Conservation (phyloP, 2,113 vertebrate species). For the Paratilapia polleni region DNA sequence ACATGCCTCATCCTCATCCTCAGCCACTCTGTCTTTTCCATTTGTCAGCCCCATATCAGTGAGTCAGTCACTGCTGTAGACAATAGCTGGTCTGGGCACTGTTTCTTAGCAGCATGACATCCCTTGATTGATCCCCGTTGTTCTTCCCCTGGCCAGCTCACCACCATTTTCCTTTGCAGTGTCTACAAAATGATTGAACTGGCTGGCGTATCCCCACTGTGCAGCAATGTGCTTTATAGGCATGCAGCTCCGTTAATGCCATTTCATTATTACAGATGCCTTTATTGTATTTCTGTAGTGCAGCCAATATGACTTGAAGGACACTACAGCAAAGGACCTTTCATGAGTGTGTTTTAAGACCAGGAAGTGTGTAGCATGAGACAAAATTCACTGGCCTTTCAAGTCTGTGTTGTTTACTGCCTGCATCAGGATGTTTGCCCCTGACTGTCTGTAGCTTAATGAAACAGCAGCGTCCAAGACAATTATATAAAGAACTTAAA, state of each 20-base stretch:
- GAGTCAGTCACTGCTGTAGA: constrained; percentile 14
- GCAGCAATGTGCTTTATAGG: constrained; percentile 32
- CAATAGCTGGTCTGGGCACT: constrained; percentile 12
- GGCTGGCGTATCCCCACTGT: background rate
- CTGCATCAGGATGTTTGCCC: constrained; percentile 14
- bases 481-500: background rate
- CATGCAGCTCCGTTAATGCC: constrained; percentile 27
- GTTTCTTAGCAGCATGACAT: constrained; percentile 25
- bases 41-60: constrained; percentile 12
- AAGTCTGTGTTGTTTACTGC: constrained; percentile 4
- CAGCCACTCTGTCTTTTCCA: background rate
- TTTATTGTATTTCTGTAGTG: constrained; percentile 30
- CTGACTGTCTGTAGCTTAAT: background rate
- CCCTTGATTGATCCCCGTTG: constrained; percentile 46
- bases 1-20: background rate
- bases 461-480: background rate
- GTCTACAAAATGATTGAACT: constrained; percentile 30
- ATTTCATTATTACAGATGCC: constrained; percentile 35
- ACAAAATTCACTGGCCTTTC: constrained; percentile 5
- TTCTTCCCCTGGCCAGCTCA: background rate
- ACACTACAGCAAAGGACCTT: constrained; percentile 26
- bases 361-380: constrained; percentile 5
- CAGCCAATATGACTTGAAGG: constrained; percentile 46
- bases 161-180: constrained; percentile 17
- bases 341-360: constrained; percentile 17